Base-by-base conservation (phyloP, 2,888 invertebrate genomes). In the Lycophotia porphyrea region DNA sequence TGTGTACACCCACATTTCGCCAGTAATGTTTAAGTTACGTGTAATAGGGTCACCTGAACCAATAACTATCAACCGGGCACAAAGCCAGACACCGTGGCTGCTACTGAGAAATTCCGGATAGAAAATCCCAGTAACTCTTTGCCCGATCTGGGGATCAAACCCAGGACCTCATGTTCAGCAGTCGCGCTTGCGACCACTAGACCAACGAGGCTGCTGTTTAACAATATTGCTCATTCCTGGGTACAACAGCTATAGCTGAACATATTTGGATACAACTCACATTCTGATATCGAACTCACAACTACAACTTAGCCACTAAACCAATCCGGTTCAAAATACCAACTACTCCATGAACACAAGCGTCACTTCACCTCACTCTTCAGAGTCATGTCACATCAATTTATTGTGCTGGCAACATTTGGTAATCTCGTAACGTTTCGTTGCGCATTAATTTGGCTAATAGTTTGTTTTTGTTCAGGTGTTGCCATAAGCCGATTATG, bases 381-480 rank as follows among this genome's bases (percentile, higher is more conserved):
- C 61, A 65, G 13, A 52, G 47, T 15, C 52, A 66, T 66, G 68
- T 79, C 70, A 36, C 60, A 60, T 70, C 87, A 69, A 84, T 79
- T 73, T 84, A 86, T 80, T 80, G 55, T 66, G 67, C 55, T 72
- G 82, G 39, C 55, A 78, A 78, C 64, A 82, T 77, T 78, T n/a
- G 64, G 71, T 84, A 76, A 78, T 82, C 76, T 70, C 74, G 66
- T 74, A 71, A 75, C 64, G 73, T 63, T 77, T 79, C 72, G 73
- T 61, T 81, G 71, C 74, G 71, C 71, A 85, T 85, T 82, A 76
- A 85, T 85, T 82, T 82, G 15, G 69, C 9, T 87, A 80, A 85
- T 85, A 85, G 86, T 85, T 84, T 71, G 77, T 85, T 88, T 86
- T 81, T 77, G 85, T 81, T 76, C 88, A 79, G 87, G 87, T 88